Evolutionary conservation across 2,797 vertebrate species (phyloP).

Genomic region (Dendrocincla tyrannina): DNA sequence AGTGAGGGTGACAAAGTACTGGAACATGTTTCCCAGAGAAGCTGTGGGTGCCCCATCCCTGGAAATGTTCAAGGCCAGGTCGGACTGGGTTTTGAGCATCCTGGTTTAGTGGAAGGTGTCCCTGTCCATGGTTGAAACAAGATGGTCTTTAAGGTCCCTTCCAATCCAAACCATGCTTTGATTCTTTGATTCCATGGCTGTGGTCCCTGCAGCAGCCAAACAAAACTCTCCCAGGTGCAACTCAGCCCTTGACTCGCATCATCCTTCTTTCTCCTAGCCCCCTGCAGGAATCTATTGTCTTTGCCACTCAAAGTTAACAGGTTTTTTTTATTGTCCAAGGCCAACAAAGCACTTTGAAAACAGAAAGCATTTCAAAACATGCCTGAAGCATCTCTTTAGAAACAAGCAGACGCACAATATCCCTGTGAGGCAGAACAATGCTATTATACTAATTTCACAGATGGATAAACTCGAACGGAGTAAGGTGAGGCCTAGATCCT

Average conservation of each 20-base stretch:
- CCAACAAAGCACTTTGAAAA: neutral
- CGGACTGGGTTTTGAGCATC: neutral
- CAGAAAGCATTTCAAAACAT: constrained; percentile 39
- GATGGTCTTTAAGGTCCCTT: neutral
- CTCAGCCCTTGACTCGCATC: neutral
- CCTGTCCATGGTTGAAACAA: neutral
- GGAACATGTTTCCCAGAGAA: neutral
- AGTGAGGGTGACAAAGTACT: neutral
- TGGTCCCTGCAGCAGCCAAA: neutral
- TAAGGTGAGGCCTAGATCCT: constrained; percentile 46
- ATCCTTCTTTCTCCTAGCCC: neutral
- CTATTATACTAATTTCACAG: constrained; percentile 70
- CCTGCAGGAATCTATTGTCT: neutral
- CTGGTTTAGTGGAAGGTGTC: neutral
- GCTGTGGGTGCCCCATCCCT: neutral
- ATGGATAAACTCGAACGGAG: constrained; percentile 27
- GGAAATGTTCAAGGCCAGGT: neutral
- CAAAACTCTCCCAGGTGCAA: rapidly evolving
- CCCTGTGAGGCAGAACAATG: constrained; percentile 59
- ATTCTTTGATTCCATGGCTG: neutral
- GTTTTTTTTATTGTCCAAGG: neutral
- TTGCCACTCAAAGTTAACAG: neutral
- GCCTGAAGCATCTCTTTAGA: constrained; percentile 56
- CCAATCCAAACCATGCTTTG: neutral
- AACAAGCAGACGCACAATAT: constrained; percentile 19